Percentiles rank a stretch among this genome's conserved stretches.
These are phyloP conservation scores for Tokudaia tokunoshimensis DNA, from an alignment of 2,797 vertebrate species.

Conservation along the genomic window DNA sequence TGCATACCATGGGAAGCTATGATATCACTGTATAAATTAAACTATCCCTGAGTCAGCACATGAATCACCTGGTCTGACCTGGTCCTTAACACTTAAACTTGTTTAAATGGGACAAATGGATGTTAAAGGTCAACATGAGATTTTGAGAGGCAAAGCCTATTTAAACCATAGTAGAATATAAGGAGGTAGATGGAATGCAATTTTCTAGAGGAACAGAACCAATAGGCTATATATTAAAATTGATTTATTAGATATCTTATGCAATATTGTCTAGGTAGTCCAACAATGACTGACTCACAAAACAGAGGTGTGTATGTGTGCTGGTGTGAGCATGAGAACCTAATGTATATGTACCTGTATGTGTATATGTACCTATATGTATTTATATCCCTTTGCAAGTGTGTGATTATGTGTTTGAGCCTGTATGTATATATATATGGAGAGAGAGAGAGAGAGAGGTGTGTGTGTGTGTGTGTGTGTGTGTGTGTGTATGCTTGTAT, in stretches of 20 bases:
- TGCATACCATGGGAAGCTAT: no score
- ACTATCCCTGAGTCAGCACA: neutral
- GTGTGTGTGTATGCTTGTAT: no score
- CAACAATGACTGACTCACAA: no score
- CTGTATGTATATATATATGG: neutral
- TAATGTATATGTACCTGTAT: neutral
- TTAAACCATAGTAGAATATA: neutral
- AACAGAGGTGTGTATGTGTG: neutral
- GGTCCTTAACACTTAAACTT: neutral
- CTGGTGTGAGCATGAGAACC: no score
- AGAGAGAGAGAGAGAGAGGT: no score
- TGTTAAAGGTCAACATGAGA: neutral
- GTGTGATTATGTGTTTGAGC: neutral
- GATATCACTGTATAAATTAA: neutral
- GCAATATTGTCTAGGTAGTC: neutral
- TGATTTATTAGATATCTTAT: neutral
- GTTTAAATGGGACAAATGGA: neutral
- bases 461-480: no score
- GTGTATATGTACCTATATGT: neutral
- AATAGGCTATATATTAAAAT: neutral
- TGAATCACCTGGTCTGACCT: neutral
- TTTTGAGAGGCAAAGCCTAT: neutral
- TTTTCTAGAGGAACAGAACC: neutral
- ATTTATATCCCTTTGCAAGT: neutral
- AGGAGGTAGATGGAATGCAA: neutral